Conservation (phyloP, 2,888 invertebrate genomes). For the Metopia argyrocephala region DNA sequence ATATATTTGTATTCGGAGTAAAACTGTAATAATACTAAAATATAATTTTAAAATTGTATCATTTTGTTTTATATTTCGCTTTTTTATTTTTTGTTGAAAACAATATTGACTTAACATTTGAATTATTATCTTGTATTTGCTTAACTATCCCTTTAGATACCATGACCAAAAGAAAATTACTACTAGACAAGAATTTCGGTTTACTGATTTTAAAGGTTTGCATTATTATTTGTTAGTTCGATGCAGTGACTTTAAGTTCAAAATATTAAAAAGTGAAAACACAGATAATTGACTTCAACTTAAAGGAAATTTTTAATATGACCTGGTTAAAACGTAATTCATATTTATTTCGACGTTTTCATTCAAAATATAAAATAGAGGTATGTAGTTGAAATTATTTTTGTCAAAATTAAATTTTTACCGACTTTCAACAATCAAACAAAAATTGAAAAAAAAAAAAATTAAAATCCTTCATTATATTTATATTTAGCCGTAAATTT, state of each 20-base stretch:
- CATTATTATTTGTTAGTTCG: background rate
- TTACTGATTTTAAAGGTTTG: background rate
- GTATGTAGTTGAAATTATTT: background rate
- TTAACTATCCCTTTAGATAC: background rate
- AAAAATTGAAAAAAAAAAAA: background rate
- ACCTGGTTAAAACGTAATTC: background rate
- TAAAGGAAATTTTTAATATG: background rate
- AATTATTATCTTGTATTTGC: background rate
- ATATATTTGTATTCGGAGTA: background rate
- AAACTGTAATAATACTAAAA: background rate
- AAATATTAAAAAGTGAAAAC: background rate
- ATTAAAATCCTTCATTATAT: no score
- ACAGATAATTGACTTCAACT: no score
- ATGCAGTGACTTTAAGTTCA: background rate
- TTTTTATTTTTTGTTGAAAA: background rate
- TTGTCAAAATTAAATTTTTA: background rate
- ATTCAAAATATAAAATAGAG: background rate
- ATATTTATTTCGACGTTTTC: background rate
- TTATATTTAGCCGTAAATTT: no score
- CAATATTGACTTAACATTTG: background rate
- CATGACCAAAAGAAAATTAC: background rate
- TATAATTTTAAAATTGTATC: constrained; percentile 52
- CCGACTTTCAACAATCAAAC: background rate
- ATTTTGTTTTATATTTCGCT: constrained; percentile 23
- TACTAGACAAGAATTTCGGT: background rate